Evolutionary conservation across 2,888 invertebrate genomes (phyloP).

Genomic region (Iselma pallidipennis): DNA sequence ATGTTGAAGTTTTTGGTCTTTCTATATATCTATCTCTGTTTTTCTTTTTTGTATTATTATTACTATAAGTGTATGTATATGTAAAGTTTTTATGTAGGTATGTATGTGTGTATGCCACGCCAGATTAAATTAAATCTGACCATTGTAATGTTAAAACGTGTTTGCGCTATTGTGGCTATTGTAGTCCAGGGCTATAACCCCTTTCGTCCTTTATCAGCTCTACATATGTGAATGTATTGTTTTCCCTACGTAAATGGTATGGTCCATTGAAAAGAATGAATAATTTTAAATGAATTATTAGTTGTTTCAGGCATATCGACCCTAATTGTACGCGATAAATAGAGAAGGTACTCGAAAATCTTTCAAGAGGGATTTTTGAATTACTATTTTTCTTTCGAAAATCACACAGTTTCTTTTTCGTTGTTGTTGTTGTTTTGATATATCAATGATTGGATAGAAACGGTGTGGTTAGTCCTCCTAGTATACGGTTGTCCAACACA

Average conservation of each 20-base stretch:
- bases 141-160: conserved; percentile 54
- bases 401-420: not conserved
- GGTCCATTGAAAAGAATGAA: conserved; percentile 40
- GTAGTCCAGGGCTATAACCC: conserved; percentile 46
- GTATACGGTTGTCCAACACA: not conserved
- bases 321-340: not conserved
- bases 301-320: conserved; percentile 29
- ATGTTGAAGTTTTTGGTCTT: conserved; percentile 35
- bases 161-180: conserved; percentile 52
- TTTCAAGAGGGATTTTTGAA: not conserved
- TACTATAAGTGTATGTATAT: conserved; percentile 7
- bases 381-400: not conserved
- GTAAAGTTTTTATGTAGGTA: conserved; percentile 37
- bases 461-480: not conserved
- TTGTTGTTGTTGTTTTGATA: too few species aligned
- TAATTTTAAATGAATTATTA: conserved; percentile 41
- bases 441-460: not conserved
- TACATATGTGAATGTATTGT: conserved; percentile 47
- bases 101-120: conserved; percentile 38
- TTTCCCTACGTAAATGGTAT: conserved; percentile 40
- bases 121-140: conserved; percentile 55
- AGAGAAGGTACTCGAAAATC: not conserved
- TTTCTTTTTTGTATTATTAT: conserved; percentile 31
- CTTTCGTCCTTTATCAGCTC: conserved; percentile 47
- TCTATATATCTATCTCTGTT: conserved; percentile 2